Percentiles rank a stretch among this genome's conserved stretches.
Conservation (phyloP, 2,888 invertebrate species). For the Eupithecia vulgata region DNA sequence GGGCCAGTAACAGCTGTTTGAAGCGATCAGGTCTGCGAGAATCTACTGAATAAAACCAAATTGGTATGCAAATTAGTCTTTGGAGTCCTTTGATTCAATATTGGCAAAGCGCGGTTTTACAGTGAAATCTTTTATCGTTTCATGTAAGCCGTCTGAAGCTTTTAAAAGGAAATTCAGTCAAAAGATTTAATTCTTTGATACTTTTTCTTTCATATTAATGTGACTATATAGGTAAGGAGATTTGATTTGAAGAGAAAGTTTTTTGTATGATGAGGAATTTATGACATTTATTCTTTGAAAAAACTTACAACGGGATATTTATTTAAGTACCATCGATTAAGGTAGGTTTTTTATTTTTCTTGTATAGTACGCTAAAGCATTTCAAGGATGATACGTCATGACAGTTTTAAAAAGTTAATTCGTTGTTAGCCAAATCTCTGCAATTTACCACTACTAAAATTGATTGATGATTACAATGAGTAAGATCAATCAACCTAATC, state of each 20-base stretch:
- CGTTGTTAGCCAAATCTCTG: background rate
- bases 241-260: background rate
- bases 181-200: conserved; percentile 2
- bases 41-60: conserved; percentile 14
- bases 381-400: background rate
- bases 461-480: background rate
- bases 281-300: background rate
- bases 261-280: background rate
- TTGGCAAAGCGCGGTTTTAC: conserved; percentile 18
- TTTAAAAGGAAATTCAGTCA: conserved; percentile 13
- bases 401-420: background rate
- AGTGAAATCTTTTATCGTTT: conserved; percentile 11
- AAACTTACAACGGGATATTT: background rate
- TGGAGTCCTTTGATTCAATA: conserved; percentile 21
- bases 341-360: background rate
- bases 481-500: conserved; percentile 3
- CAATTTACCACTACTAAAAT: background rate
- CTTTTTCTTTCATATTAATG: background rate
- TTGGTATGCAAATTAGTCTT: conserved; percentile 17
- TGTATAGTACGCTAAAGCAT: background rate
- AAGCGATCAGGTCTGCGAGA: background rate
- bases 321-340: background rate
- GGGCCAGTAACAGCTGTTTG: conserved; percentile 15
- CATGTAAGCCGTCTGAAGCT: background rate
- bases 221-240: background rate